These are phyloP conservation scores for Stichodactyla helianthus DNA, from an alignment of 64 coral and sea anemone species.

Conservation along the genomic window DNA sequence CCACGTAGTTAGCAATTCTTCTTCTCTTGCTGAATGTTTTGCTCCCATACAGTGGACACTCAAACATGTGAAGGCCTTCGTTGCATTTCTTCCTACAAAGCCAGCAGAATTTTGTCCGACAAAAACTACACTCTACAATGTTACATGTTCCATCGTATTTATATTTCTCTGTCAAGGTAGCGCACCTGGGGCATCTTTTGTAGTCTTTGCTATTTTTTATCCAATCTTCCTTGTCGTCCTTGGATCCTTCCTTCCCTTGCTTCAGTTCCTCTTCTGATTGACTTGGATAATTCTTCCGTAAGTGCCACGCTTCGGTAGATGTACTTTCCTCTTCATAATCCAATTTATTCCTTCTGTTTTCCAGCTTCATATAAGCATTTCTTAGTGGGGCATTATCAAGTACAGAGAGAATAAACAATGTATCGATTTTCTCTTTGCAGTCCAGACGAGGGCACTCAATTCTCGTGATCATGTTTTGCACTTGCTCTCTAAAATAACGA, in stretches of 20 bases:
- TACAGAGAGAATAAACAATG: not conserved
- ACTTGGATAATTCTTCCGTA: not conserved
- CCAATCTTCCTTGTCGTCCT: not conserved
- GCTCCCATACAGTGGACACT: constrained; percentile 9
- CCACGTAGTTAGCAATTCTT: not conserved
- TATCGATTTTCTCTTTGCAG: not conserved
- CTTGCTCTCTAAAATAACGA: not conserved
- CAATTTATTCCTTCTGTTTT: not conserved
- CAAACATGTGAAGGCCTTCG: constrained; percentile 1
- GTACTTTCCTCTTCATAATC: not conserved
- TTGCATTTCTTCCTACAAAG: not conserved
- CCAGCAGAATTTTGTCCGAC: constrained; percentile 13
- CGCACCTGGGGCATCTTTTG: not conserved
- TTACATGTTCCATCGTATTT: not conserved
- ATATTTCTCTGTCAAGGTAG: not conserved
- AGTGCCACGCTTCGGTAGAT: not conserved
- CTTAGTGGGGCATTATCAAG: not conserved
- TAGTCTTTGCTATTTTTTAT: not conserved
- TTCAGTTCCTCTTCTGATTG: not conserved
- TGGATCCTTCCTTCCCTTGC: not conserved
- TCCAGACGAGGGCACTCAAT: not conserved
- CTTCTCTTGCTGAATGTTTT: constrained; percentile 6
- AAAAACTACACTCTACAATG: not conserved
- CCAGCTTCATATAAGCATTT: not conserved
- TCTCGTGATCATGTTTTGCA: not conserved